These are phyloP conservation scores for Puffinus mauretanicus DNA, from an alignment of 2,113 vertebrate genomes.

Conservation along the genomic window DNA sequence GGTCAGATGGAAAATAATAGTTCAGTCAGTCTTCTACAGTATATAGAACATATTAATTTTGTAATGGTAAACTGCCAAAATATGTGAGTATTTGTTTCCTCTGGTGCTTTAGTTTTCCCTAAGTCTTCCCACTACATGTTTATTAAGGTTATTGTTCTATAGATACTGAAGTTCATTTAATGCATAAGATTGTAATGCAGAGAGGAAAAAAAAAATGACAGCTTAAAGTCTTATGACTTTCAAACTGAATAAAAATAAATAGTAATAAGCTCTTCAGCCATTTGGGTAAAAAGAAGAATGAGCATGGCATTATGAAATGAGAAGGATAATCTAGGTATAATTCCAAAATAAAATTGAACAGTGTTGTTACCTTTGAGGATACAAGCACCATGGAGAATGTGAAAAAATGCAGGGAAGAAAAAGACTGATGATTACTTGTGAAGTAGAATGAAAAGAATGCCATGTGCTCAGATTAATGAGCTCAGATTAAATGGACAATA, in stretches of 20 bases:
- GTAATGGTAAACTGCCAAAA: neutral
- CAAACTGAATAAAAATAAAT: neutral
- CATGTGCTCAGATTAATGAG: neutral
- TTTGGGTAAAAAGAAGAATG: neutral
- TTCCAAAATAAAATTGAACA: neutral
- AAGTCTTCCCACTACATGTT: neutral
- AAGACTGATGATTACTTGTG: neutral
- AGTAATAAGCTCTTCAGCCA: neutral
- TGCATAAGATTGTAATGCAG: neutral
- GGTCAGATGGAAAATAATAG: neutral
- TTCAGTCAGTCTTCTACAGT: neutral
- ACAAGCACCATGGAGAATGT: neutral
- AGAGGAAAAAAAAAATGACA: neutral
- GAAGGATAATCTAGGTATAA: neutral
- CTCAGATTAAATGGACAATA: neutral
- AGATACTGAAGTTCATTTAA: neutral
- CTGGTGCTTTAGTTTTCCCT: neutral
- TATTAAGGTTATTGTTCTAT: neutral
- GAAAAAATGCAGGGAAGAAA: neutral
- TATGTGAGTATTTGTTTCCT: neutral
- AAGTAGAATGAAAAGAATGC: neutral
- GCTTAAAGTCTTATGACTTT: neutral
- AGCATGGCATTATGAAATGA: neutral
- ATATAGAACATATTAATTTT: neutral
- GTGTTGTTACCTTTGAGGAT: neutral